Base-by-base conservation (phyloP, 2,888 invertebrate species). In the Eilema griseolum region DNA sequence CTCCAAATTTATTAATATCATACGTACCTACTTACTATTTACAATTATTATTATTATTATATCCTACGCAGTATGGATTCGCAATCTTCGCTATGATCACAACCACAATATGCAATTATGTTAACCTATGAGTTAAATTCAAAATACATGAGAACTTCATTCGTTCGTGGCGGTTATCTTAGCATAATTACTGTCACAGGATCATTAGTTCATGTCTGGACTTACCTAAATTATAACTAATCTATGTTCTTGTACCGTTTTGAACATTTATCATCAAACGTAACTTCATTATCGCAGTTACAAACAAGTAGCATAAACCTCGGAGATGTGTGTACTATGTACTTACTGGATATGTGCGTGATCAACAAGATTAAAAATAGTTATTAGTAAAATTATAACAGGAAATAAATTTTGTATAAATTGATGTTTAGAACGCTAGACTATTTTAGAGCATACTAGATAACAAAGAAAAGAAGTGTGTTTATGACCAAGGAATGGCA, bases 41-140 rank as follows among this genome's bases (percentile, higher is more conserved):
- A 93, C 92, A 93, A 77, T 82, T 83, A 86, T 82, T 76, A 82
- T 82, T 76, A 82, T 82, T 80, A 83, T 76, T 77, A 79, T 73
- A 82, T 78, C 82, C 88, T 91, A 89, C 80, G 77, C 90, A 91
- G 91, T 84, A 92, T 91, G 92, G 93, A 92, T 95, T 94, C 92
- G 93, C 92, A 93, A 93, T 92, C 93, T 92, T 89, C 84, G 88
- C 89, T 92, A 93, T 89, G 93, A 93, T 95, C 95, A 95, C 95
- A 95, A 95, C 95, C 95, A 94, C 92, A 93, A 87, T 93, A 92
- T 90, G 92, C 91, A 92, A 91, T 91, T 86, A 90, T 87, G 84
- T 84, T 87, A 78, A 77, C 73, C 79, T 82, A 82, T 79, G 76
- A 81, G 74, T 82, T 82, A 82, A 80, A 77, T 86, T 77, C 81